These are phyloP conservation scores for Danaus plexippus DNA, from an alignment of 1,140 invertebrate genomes.

Conservation along the genomic window DNA sequence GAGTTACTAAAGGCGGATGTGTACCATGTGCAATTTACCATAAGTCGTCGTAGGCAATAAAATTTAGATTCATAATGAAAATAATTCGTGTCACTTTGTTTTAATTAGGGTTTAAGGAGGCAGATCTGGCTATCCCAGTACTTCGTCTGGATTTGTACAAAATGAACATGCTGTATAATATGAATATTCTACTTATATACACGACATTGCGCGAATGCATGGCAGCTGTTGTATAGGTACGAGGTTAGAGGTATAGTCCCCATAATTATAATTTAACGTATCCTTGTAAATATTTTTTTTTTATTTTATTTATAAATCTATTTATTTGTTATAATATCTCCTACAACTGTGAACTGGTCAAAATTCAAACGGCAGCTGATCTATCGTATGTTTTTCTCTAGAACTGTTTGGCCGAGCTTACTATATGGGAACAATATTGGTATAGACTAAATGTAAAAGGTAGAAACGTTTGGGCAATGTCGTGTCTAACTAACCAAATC, in stretches of 20 bases:
- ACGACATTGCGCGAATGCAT: slow-evolving; percentile 39
- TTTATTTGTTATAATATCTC: slow-evolving; percentile 13
- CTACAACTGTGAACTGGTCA: slow-evolving; percentile 12
- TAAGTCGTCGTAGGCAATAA: slow-evolving; percentile 25
- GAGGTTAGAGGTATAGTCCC: slow-evolving; percentile 37
- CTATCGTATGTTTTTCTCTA: slow-evolving; percentile 14
- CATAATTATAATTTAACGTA: slow-evolving; percentile 26
- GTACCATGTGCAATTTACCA: slow-evolving; percentile 28
- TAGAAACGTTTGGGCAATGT: slow-evolving; percentile 40
- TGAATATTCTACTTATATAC: slow-evolving; percentile 20
- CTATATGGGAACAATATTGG: slow-evolving; percentile 66
- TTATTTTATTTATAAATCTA: slow-evolving; percentile 17
- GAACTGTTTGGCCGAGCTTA: slow-evolving; percentile 61
- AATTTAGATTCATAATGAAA: slow-evolving; percentile 28
- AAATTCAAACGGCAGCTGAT: slow-evolving; percentile 57
- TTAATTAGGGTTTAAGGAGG: slow-evolving; percentile 30
- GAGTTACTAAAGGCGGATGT: slow-evolving; percentile 12
- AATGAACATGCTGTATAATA: slow-evolving; percentile 13
- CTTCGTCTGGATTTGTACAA: too few species aligned
- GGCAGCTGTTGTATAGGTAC: slow-evolving; percentile 57
- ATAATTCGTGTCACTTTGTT: slow-evolving; percentile 39
- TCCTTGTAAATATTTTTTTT: slow-evolving; percentile 20
- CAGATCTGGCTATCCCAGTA: slow-evolving; percentile 27
- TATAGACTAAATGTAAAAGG: slow-evolving; percentile 36
- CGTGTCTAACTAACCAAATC: slow-evolving; percentile 26